phyloP scores from a whole-genome alignment of 2,888 invertebrate genomes.

The Ochropleura plecta region DNA sequence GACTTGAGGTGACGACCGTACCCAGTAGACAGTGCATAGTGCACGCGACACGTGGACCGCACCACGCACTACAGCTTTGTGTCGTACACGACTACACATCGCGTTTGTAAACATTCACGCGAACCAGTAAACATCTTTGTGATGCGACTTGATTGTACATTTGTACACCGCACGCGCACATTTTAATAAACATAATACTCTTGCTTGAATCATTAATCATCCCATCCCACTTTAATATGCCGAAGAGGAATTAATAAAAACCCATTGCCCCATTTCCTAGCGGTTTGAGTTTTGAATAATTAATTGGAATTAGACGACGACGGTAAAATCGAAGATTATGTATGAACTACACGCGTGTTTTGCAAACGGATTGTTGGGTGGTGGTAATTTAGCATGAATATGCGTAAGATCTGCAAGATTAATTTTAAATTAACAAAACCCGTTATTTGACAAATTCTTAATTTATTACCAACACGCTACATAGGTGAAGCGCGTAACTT shows the following conservation, averaged over 20 bases:
- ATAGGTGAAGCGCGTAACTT: constrained; percentile 22
- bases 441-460: constrained; percentile 25
- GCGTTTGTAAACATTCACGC: constrained; percentile 80
- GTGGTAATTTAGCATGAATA: constrained; percentile 23
- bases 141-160: constrained; percentile 65
- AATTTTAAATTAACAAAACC: constrained; percentile 13
- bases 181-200: constrained; percentile 72
- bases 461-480: constrained; percentile 36
- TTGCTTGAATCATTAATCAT: constrained; percentile 70
- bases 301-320: constrained; percentile 80
- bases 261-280: constrained; percentile 76
- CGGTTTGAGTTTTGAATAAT: constrained; percentile 84
- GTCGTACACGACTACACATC: constrained; percentile 69
- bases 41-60: constrained; percentile 60
- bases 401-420: constrained; percentile 32
- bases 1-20: constrained; percentile 36
- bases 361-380: constrained; percentile 39
- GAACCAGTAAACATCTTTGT: constrained; percentile 79
- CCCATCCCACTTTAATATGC: constrained; percentile 71
- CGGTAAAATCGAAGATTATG: constrained; percentile 73
- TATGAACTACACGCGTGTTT: constrained; percentile 53
- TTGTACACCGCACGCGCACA: constrained; percentile 72
- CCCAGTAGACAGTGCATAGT: constrained; percentile 47
- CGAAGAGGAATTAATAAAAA: constrained; percentile 77
- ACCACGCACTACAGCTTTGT: constrained; percentile 57